Evolutionary conservation across 1,140 invertebrate species (phyloP).

Genomic region (Hyphantria cunea): DNA sequence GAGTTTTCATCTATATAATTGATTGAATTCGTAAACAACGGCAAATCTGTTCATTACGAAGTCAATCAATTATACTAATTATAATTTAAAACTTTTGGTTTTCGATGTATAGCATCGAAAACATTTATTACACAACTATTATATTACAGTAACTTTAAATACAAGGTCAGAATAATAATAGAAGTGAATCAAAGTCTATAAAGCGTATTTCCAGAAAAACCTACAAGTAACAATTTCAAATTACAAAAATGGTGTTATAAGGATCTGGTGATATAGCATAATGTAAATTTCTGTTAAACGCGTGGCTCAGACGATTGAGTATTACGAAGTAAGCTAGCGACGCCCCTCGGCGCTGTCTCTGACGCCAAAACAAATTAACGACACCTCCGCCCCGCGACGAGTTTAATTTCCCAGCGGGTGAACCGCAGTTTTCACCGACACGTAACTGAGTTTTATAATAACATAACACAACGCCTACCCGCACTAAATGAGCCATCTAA

Average conservation of each 20-base stretch:
- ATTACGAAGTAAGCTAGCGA: slow-evolving; percentile 12
- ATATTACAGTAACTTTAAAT: too few relatives aligned
- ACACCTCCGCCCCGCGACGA: slow-evolving; percentile 47
- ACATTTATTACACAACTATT: too few relatives aligned
- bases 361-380: slow-evolving; percentile 64
- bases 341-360: slow-evolving; percentile 15
- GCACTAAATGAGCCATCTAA: slow-evolving; percentile 30
- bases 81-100: too few relatives aligned
- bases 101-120: too few relatives aligned
- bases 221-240: too few relatives aligned
- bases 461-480: slow-evolving; percentile 26
- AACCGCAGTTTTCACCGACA: slow-evolving; percentile 44
- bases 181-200: too few relatives aligned
- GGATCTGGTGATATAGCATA: neutral
- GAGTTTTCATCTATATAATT: too few relatives aligned
- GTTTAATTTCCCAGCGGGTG: slow-evolving; percentile 70
- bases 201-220: too few relatives aligned
- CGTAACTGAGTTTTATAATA: slow-evolving; percentile 40
- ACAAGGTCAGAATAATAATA: too few relatives aligned
- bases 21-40: too few relatives aligned
- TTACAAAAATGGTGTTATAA: neutral
- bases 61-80: too few relatives aligned
- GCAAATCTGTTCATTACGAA: too few relatives aligned
- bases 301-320: neutral
- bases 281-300: slow-evolving; percentile 12